Base-by-base conservation (phyloP, 2,113 vertebrate genomes). In the Cervus canadensis region DNA sequence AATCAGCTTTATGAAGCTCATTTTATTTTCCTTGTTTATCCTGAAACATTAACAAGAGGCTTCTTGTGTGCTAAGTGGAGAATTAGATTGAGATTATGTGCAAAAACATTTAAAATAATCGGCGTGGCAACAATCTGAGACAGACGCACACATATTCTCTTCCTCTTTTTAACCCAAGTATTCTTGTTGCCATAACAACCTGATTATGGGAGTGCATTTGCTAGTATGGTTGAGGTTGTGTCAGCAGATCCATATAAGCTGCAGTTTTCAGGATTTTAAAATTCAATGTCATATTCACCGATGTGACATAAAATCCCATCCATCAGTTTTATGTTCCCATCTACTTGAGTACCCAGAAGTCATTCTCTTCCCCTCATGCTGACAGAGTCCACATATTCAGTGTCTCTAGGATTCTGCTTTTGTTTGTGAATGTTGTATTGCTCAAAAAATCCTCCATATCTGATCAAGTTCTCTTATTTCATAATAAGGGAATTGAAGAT, bases 181-280 rank as follows among this genome's bases (percentile, higher is more conserved):
- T 97, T 98, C 97, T 97, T 84, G 99, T 99, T 99, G 98, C 99
- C 98, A 99, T 99, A 98, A 98, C 99, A 99, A 99, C 99, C 98
- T 96, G 97, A 97, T 98, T 97, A 97, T 98, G 98, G 98, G 97
- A 95, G 98, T 0, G 0, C 89, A 94, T 98, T 99, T 98, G 95
- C 98, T 98, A 93, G 98, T 96, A 26, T 98, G 97, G 96, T 98
- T 98, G 97, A 98, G 96, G 64, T 98, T 97, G 97, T 99, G 97
- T 99, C 98, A 98, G 97, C 96, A 95, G 94, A 98, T 98, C 97
- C 98, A 97, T 98, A 97, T 93, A 97, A 98, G 96, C 98, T 96
- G 56, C 97, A 97, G 60, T 98, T 98, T 98, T 98, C 95, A 98
- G 93, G 97, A 98, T 97, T 98, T 98, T 98, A 91, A 98, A 98